Conservation (phyloP, 1,140 invertebrate species). For the Bombus fervidus region DNA sequence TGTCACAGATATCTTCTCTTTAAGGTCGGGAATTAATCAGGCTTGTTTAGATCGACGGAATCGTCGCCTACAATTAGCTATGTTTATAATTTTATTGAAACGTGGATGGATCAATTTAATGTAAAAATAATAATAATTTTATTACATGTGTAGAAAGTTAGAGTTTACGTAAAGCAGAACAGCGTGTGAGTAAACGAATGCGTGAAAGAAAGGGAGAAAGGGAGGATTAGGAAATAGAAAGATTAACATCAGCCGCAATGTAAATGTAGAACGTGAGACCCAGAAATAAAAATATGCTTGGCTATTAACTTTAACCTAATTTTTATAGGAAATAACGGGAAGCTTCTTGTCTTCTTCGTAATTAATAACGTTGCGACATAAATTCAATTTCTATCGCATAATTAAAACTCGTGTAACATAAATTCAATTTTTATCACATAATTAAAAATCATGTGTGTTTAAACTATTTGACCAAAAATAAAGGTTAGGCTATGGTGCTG, state of each 20-base stretch:
- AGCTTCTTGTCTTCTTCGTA: neutral
- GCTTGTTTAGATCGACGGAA: too few species aligned
- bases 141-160: neutral
- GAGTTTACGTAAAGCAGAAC: neutral
- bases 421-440: neutral
- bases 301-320: neutral
- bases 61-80: too few species aligned
- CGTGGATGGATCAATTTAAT: neutral
- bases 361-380: neutral
- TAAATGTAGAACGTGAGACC: constrained; percentile 8
- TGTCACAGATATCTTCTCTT: too few species aligned
- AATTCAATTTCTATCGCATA: neutral
- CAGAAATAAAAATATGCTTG: constrained; percentile 6
- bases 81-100: too few species aligned
- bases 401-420: neutral
- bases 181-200: neutral
- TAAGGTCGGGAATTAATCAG: too few species aligned
- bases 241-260: neutral
- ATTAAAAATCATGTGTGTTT: neutral
- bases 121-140: neutral
- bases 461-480: neutral
- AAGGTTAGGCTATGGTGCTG: too few species aligned
- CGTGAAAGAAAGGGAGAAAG: constrained; percentile 3
- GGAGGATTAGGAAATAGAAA: neutral
- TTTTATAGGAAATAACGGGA: neutral